Conservation (phyloP, 2,113 vertebrate genomes). For the Rissa tridactyla region DNA sequence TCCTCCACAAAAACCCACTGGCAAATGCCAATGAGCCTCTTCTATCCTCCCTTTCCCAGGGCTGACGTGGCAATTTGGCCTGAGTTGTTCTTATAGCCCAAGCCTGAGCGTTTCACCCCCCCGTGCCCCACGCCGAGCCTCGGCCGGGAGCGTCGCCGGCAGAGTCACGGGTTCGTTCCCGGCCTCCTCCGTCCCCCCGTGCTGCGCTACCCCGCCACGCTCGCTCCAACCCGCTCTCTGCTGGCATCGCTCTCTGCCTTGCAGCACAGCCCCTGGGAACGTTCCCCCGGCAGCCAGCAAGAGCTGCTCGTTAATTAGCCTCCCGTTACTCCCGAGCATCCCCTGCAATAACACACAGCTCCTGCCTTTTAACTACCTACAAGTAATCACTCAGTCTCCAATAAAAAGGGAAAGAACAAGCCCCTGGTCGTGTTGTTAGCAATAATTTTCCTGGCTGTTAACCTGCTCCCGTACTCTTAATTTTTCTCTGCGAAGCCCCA, state of each 20-base stretch:
- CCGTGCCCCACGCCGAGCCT: fast-evolving
- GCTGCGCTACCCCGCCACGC: fast-evolving
- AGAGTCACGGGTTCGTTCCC: neutral
- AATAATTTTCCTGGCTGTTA: slow-evolving; percentile 34
- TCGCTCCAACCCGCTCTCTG: neutral
- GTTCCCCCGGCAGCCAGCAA: neutral
- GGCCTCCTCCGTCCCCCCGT: neutral
- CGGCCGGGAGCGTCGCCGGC: fast-evolving
- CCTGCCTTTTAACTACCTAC: slow-evolving; percentile 38
- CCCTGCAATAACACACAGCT: neutral
- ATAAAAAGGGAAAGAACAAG: slow-evolving; percentile 1
- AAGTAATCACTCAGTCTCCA: neutral
- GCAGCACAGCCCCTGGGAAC: neutral
- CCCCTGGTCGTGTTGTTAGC: neutral
- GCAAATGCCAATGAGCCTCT: neutral
- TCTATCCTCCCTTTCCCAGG: neutral
- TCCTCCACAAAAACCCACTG: neutral
- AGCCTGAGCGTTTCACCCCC: neutral
- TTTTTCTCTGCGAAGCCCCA: neutral
- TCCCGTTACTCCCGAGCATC: neutral
- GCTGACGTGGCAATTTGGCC: neutral
- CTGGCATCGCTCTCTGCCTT: neutral
- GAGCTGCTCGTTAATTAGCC: slow-evolving; percentile 13
- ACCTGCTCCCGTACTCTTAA: neutral
- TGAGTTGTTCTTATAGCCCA: neutral